Conservation (phyloP, 2,797 vertebrate genomes). For the Australoheros facetus region DNA sequence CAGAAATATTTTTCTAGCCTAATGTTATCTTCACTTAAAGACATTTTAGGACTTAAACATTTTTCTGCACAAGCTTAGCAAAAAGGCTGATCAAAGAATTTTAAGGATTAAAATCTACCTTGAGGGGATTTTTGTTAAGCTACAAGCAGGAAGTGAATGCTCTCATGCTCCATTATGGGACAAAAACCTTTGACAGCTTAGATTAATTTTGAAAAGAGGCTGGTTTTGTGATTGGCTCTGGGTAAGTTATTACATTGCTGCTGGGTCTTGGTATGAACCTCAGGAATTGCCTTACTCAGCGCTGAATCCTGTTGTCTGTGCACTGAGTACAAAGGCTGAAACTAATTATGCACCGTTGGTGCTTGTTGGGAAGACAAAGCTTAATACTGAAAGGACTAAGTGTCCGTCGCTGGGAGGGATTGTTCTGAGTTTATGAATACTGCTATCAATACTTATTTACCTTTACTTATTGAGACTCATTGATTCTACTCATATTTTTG, state of each 20-base stretch:
- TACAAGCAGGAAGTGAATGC: background rate
- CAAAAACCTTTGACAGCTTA: background rate
- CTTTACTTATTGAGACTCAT: too few species aligned
- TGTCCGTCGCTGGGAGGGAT: too few species aligned
- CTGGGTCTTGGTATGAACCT: background rate
- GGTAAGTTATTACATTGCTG: background rate
- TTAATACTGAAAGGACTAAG: too few species aligned
- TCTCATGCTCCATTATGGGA: background rate
- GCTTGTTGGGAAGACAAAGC: too few species aligned
- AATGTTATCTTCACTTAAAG: background rate
- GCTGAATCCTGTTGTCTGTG: background rate
- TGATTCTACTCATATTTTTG: too few species aligned
- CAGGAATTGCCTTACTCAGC: background rate
- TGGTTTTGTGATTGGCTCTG: background rate
- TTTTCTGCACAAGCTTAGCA: background rate
- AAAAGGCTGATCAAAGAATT: background rate
- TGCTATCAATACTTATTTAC: too few species aligned
- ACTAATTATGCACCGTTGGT: too few species aligned
- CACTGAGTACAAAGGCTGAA: too few species aligned
- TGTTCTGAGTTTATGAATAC: too few species aligned
- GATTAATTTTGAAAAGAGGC: accelerated
- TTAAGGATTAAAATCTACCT: background rate
- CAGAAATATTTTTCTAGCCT: background rate
- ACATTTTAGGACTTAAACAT: background rate
- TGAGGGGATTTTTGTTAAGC: background rate